phyloP scores from a whole-genome alignment of 2,888 invertebrate species.

The Cryptus viduatorius region DNA sequence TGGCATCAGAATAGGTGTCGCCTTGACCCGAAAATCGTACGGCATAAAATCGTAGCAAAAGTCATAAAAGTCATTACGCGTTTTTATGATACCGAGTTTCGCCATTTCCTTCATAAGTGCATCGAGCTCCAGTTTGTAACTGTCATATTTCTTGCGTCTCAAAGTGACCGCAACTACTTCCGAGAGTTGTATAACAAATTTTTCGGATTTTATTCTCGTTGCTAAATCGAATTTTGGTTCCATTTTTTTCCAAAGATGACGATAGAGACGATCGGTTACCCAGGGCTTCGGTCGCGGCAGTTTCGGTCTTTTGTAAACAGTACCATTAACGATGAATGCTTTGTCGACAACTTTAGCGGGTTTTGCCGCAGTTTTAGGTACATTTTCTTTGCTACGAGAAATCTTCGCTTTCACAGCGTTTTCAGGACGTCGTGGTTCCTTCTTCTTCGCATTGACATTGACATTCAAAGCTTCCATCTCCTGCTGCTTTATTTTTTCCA shows the following conservation, averaged over 20 bases:
- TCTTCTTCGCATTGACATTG: slow-evolving; percentile 21
- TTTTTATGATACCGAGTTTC: slow-evolving; percentile 74
- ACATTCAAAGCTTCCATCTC: slow-evolving; percentile 29
- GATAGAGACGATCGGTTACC: slow-evolving; percentile 80
- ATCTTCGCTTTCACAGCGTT: slow-evolving; percentile 11
- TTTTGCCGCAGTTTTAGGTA: slow-evolving; percentile 30
- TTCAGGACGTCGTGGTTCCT: background rate
- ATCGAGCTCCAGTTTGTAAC: slow-evolving; percentile 74
- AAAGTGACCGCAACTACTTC: slow-evolving; percentile 67
- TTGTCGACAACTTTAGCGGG: slow-evolving; percentile 68
- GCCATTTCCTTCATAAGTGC: slow-evolving; percentile 79
- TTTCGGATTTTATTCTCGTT: slow-evolving; percentile 77
- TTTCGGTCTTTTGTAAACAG: slow-evolving; percentile 77
- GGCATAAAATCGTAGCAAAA: slow-evolving; percentile 81
- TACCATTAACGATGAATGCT: slow-evolving; percentile 79
- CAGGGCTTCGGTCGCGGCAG: slow-evolving; percentile 78
- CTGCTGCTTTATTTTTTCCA: slow-evolving; percentile 46
- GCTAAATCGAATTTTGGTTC: slow-evolving; percentile 73
- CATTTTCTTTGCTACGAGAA: background rate
- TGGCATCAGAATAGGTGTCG: slow-evolving; percentile 78
- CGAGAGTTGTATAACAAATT: slow-evolving; percentile 73
- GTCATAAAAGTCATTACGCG: slow-evolving; percentile 78
- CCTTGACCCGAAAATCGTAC: slow-evolving; percentile 78
- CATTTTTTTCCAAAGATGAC: slow-evolving; percentile 77
- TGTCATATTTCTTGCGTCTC: slow-evolving; percentile 74